Evolutionary conservation across 2,797 vertebrate species (phyloP), one percentile per base, ranked within the genome.

Genomic region (Gastrophryne carolinensis): DNA sequence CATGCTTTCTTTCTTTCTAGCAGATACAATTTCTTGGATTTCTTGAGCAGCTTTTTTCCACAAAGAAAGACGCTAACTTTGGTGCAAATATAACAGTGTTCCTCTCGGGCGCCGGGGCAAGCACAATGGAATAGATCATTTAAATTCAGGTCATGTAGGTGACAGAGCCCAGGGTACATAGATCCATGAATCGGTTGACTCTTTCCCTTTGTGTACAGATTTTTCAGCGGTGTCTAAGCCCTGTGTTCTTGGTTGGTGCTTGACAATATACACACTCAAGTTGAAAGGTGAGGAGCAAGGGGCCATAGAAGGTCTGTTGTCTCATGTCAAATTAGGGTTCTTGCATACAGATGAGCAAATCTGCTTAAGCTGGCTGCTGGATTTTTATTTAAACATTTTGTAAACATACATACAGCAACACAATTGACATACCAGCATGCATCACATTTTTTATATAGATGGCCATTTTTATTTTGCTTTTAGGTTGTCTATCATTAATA

Each of bases 121-220:
- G 49, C 19, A 78, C 50, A 78, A 78, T 72, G 60, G 66, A 49
- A 75, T 39, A 29, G 72, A 61, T 72, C 23, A 72, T 72, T 78
- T 50, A 52, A 65, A 78, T 78, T 72, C 75, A 57, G n/a, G 53
- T 27, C 67, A 72, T 78, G 68, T 72, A 65, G 68, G 60, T 65
- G 68, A 78, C 60, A 65, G 39, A 58, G 44, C 63, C n/a, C n/a
- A 30, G 75, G 74, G 27, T 70, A 71, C 47, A 30, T 32, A 39
- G 58, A 54, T 64, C 50, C 75, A 65, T 71, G 67, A 77, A 64
- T 77, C 66, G 57, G 49, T 63, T 57, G 75, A 62, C 75, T 77
- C 41, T 49, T 54, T 23, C 67, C 41, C 56, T 58, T 77, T 75
- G 61, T 75, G 64, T 58, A 56, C 47, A 63, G 58, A 50, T 30